Evolutionary conservation across 2,888 invertebrate genomes (phyloP), one percentile per base, ranked within the genome.

Genomic region (Blomia tropicalis): DNA sequence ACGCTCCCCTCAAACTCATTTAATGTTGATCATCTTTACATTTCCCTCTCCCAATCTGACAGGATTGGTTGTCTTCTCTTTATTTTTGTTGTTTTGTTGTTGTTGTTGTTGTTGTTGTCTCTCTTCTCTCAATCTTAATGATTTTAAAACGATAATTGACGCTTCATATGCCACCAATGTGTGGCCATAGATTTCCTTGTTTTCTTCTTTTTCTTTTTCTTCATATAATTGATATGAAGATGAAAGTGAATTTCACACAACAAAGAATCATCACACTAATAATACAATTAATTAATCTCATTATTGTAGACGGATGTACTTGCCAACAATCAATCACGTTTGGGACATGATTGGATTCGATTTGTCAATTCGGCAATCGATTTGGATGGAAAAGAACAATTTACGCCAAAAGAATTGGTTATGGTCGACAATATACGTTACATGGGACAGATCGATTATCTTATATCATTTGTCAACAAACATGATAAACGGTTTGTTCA

Each of bases 391-490:
- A n/a, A n/a, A n/a, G 62, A 58, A 14, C 29, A 4, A 5, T 43
- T 62, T 5, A 58, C 58, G 0, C 25, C 11, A 4, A 41, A 29
- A 11, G 62, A 62, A 29, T 19, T 62, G 27, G 62, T 62, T 4
- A 62, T 62, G 62, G 62, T 62, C 0, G 62, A 62, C 29, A 62
- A 58, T 19, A 30, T 62, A 7, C 29, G 43, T 4, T 62, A 58
- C 30, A 62, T 62, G 58, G 62, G 62, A 27, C 62, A 62, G 22
- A 58, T 62, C 23, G 62, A 62, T 30, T 62, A 62, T 31, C 56
- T 62, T 23, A 30, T 62, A 11, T 58, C 56, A 22, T 62, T 29
- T 43, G 41, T 62, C 4, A 29, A 43, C n/a, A 17, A 56, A n/a
- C 36, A 62, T n/a, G 62, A 62, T 11, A 61, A 53, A 43, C 19